Base-by-base conservation (phyloP, 2,113 vertebrate genomes). In the Chaetops frenatus region DNA sequence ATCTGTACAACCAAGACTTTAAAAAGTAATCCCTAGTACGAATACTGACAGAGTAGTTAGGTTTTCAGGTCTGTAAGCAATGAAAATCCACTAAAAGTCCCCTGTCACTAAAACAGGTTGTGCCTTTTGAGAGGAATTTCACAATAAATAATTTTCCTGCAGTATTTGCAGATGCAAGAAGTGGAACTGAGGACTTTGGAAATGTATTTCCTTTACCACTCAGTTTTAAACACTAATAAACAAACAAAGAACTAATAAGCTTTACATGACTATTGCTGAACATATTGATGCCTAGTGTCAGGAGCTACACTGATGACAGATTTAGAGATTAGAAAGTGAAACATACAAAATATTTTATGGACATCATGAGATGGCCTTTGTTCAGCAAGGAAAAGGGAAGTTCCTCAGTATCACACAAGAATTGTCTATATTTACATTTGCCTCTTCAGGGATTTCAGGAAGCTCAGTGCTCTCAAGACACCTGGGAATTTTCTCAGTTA, bases 401-500 rank as follows among this genome's bases (percentile, higher is more conserved):
- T 28, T 25, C 21, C 42, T 83, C 1, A 1, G 4, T 33, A 48
- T n/a, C 11, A 36, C 18, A 11, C 7, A 57, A 20, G 19, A 40
- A 4, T 36, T 60, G 4, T 45, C 36, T 57, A 0, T 45, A n/a
- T 50, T 86, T 73, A 35, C 31, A 20, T 77, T 50, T 84, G 6
- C 7, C 7, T 84, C 33, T 66, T 70, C 28, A 45, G 47, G 10
- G 18, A 42, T 28, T 8, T 1, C 5, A 38, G 48, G 33, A 81
- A 79, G 9, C 7, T 60, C 0, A 0, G 4, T 22, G 13, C 0
- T 1, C 24, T 82, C 28, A 10, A 33, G 57, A 44, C 13, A 28
- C 7, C 19, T 35, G 28, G 6, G 13, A 72, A 36, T 53, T 65
- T 69, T 88, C n/a, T 45, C 2, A 2, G 24, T 25, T 7, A 2